Conservation (phyloP, 2,113 vertebrate genomes). For the Numida meleagris region DNA sequence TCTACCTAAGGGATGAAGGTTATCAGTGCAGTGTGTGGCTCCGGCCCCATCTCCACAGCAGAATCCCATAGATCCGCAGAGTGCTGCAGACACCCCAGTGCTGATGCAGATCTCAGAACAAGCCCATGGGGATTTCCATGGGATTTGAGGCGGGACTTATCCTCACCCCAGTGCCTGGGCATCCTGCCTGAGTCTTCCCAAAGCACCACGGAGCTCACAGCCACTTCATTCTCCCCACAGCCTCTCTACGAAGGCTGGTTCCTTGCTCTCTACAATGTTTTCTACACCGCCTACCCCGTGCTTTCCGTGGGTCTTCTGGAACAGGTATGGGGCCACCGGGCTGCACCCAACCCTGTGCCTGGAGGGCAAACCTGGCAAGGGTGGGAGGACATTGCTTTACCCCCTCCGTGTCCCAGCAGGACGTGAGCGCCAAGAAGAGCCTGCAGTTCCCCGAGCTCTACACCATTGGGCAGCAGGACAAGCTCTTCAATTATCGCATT, state of each 20-base stretch:
- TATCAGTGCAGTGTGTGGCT: neutral
- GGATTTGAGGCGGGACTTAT: neutral
- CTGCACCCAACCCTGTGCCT: neutral
- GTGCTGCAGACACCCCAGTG: fast-evolving
- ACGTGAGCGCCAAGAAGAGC: constrained; percentile 81
- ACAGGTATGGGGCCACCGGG: constrained; percentile 78
- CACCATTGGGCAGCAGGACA: constrained; percentile 74
- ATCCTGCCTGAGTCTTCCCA: neutral
- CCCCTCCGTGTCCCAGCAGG: constrained; percentile 68
- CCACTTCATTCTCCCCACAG: constrained; percentile 64
- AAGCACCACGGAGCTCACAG: neutral
- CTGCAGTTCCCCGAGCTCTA: constrained; percentile 85
- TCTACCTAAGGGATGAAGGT: neutral
- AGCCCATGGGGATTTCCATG: neutral
- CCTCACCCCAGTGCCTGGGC: too few species aligned
- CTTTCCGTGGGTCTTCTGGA: constrained; percentile 87
- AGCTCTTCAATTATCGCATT: constrained; percentile 82
- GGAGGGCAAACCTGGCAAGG: neutral
- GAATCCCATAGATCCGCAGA: fast-evolving
- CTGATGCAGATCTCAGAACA: neutral
- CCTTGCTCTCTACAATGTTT: constrained; percentile 85
- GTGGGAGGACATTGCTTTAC: neutral
- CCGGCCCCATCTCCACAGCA: neutral
- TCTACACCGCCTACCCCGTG: constrained; percentile 83
- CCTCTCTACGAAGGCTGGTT: constrained; percentile 92